Evolutionary conservation across 30 jellyfish, hydroid and myxozoan species (phyloP).

Genomic region (Aurelia sp.): DNA sequence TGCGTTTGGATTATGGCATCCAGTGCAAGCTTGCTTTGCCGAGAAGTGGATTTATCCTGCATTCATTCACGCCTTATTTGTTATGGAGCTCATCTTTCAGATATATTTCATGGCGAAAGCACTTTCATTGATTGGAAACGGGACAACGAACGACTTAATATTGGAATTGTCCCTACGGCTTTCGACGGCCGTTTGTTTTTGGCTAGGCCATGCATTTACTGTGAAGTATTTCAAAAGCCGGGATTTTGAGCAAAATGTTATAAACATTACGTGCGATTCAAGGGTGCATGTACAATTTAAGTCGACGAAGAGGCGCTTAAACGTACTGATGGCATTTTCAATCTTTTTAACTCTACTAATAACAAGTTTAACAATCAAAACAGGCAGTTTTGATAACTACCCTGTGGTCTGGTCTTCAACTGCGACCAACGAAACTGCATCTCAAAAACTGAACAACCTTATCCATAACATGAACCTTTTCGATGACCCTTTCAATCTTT

Average conservation of each 20-base stretch:
- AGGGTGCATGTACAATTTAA: too few species aligned
- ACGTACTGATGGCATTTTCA: neutral
- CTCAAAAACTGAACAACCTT: too few species aligned
- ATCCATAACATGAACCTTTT: neutral
- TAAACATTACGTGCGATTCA: neutral
- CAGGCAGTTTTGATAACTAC: conserved; percentile 22
- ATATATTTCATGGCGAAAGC: too few species aligned
- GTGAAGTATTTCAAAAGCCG: conserved; percentile 14
- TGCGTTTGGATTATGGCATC: too few species aligned
- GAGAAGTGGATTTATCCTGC: too few species aligned
- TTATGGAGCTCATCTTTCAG: too few species aligned
- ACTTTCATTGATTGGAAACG: too few species aligned
- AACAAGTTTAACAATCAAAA: conserved; percentile 2
- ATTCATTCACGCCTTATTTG: too few species aligned
- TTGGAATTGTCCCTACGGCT: too few species aligned
- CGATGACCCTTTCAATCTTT: neutral
- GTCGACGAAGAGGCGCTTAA: neutral
- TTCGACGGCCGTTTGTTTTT: neutral
- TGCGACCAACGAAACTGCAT: neutral
- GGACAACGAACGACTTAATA: too few species aligned
- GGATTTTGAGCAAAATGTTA: conserved; percentile 20
- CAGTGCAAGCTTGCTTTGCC: too few species aligned
- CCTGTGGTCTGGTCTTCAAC: conserved; percentile 19
- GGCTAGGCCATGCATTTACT: conserved; percentile 27
- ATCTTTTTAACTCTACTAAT: neutral